phyloP scores from a whole-genome alignment of 2,888 invertebrate genomes.

The Mellilla xanthometata region DNA sequence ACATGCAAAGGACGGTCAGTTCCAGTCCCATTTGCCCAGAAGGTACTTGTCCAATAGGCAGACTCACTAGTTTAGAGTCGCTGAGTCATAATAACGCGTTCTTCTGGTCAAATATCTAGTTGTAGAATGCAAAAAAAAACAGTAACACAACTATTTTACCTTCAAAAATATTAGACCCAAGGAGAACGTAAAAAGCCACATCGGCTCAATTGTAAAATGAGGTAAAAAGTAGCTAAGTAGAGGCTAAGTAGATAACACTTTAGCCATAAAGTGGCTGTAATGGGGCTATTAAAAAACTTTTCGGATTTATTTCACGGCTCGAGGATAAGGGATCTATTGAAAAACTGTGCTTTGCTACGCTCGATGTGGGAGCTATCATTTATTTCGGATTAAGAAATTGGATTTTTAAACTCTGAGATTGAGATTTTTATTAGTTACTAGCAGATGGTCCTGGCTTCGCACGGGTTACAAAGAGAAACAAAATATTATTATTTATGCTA shows the following conservation, averaged over 20 bases:
- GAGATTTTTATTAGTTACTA: too few relatives aligned
- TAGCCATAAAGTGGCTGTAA: slow-evolving; percentile 15
- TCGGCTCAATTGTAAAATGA: slow-evolving; percentile 6
- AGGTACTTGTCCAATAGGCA: too few relatives aligned
- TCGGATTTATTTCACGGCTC: slow-evolving; percentile 17
- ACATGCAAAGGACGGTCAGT: too few relatives aligned
- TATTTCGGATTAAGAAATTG: not conserved
- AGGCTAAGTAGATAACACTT: slow-evolving; percentile 19
- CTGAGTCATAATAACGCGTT: too few relatives aligned
- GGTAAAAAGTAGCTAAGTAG: slow-evolving; percentile 15
- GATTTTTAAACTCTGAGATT: not conserved
- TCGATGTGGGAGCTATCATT: not conserved
- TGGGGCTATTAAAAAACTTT: slow-evolving; percentile 20
- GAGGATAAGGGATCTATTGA: slow-evolving; percentile 12
- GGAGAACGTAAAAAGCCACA: not conserved
- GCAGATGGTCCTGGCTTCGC: too few relatives aligned
- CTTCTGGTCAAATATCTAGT: too few relatives aligned
- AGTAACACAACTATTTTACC: not conserved
- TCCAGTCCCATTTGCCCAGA: too few relatives aligned
- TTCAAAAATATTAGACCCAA: not conserved
- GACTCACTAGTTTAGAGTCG: too few relatives aligned
- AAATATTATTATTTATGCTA: too few relatives aligned
- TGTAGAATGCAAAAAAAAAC: too few relatives aligned
- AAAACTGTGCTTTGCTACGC: slow-evolving; percentile 16
- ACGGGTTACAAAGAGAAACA: too few relatives aligned